A percentile compares a stretch with the other conserved stretches of the same genome.
These are phyloP conservation scores for Atrichornis clamosus DNA, from an alignment of 2,113 vertebrate genomes.

Conservation along the genomic window DNA sequence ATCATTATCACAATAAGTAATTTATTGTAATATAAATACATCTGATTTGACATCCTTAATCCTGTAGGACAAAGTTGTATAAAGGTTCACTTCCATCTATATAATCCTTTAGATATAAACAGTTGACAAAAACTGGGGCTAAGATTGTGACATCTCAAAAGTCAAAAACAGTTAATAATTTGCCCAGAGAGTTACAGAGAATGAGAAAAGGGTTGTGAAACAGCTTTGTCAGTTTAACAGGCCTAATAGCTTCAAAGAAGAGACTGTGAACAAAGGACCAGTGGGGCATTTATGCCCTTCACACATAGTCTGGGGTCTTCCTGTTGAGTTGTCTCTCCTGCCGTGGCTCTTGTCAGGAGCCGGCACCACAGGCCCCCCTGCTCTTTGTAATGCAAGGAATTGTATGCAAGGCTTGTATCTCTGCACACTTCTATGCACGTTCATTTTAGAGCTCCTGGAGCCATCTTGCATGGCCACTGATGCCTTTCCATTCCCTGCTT, in stretches of 20 bases:
- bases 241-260: not conserved
- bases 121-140: not conserved
- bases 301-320: not conserved
- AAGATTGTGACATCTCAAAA: not conserved
- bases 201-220: not conserved
- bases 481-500: not conserved
- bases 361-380: not conserved
- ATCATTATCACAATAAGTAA: not conserved
- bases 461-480: fast-evolving
- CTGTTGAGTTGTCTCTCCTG: not conserved
- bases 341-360: not conserved
- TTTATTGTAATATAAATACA: not conserved
- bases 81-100: not conserved
- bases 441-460: fast-evolving
- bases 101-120: not conserved
- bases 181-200: not conserved
- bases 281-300: fast-evolving
- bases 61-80: not conserved
- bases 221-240: not conserved
- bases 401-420: not conserved
- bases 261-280: fast-evolving
- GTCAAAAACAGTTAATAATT: not conserved
- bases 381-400: not conserved
- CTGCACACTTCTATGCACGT: not conserved
- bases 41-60: not conserved